Percentiles rank a stretch among this genome's conserved stretches.
phyloP scores from a whole-genome alignment of 92 coral and sea anemone species.

The Plumapathes pennacea region DNA sequence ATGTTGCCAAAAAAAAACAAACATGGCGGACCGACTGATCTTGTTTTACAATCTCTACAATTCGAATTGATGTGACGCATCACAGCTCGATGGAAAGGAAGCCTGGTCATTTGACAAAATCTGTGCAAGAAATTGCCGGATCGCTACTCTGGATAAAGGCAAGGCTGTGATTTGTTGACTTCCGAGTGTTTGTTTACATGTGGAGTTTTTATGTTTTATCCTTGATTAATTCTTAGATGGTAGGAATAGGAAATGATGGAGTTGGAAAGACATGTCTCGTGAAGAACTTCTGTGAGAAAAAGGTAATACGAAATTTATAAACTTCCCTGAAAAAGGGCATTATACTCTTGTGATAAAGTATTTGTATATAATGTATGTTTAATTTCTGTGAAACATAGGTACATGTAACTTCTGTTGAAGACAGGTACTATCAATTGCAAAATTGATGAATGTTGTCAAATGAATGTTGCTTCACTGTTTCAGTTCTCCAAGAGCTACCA shows the following conservation, averaged over 20 bases:
- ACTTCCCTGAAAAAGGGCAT: too few species aligned
- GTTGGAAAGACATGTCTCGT: slow-evolving; percentile 97
- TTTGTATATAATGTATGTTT: too few species aligned
- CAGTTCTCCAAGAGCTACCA: slow-evolving; percentile 90
- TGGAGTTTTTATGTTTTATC: not conserved
- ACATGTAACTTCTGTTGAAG: not conserved
- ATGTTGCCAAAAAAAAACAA: not conserved
- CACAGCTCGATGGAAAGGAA: slow-evolving; percentile 91
- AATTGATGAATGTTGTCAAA: not conserved
- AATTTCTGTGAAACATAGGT: too few species aligned
- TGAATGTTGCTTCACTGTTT: not conserved
- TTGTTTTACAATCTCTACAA: too few species aligned
- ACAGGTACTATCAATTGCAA: too few species aligned
- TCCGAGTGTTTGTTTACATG: not conserved
- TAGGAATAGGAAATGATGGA: slow-evolving; percentile 88
- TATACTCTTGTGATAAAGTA: too few species aligned
- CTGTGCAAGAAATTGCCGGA: slow-evolving; percentile 88
- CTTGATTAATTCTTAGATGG: slow-evolving; percentile 50
- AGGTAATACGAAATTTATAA: slow-evolving; percentile 58
- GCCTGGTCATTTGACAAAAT: slow-evolving; percentile 65
- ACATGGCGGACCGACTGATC: not conserved
- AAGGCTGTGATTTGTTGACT: not conserved
- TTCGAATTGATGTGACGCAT: too few species aligned
- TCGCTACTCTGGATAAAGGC: slow-evolving; percentile 96
- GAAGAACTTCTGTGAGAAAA: slow-evolving; percentile 91